Percentiles rank a stretch among this genome's conserved stretches.
Evolutionary conservation across 2,888 invertebrate species (phyloP).

Genomic region (Miltochrista miniata): DNA sequence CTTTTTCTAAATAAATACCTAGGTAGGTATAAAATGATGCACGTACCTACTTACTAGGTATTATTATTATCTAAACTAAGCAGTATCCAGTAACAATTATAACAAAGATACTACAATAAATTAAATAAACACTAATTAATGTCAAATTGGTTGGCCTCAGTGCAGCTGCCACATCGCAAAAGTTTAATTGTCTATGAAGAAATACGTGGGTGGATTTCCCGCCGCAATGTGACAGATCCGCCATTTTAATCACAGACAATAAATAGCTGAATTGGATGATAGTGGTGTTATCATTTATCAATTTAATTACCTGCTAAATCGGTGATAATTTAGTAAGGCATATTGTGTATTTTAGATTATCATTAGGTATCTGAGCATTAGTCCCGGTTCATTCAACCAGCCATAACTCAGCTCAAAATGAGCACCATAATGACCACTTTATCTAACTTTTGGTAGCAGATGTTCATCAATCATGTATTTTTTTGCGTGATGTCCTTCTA

Average conservation of each 20-base stretch:
- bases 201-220: conserved; percentile 65
- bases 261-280: conserved; percentile 30
- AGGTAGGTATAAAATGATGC: no score
- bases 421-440: no score
- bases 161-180: conserved; percentile 53
- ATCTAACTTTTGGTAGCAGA: no score
- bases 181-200: conserved; percentile 53
- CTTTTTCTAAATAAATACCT: no score
- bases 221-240: conserved; percentile 62
- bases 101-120: conserved; percentile 42
- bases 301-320: conserved; percentile 3
- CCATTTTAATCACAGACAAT: conserved; percentile 54
- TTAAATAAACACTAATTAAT: conserved; percentile 50
- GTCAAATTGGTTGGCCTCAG: conserved; percentile 38
- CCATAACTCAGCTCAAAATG: neutral
- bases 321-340: no score
- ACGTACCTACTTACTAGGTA: no score
- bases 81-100: conserved; percentile 27
- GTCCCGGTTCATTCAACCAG: no score
- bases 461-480: no score
- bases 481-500: no score
- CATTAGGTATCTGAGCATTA: no score
- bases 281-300: conserved; percentile 17
- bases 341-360: no score
- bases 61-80: conserved; percentile 1